Evolutionary conservation across 2,113 vertebrate genomes (phyloP).

Genomic region (Ibidorhyncha struthersii): DNA sequence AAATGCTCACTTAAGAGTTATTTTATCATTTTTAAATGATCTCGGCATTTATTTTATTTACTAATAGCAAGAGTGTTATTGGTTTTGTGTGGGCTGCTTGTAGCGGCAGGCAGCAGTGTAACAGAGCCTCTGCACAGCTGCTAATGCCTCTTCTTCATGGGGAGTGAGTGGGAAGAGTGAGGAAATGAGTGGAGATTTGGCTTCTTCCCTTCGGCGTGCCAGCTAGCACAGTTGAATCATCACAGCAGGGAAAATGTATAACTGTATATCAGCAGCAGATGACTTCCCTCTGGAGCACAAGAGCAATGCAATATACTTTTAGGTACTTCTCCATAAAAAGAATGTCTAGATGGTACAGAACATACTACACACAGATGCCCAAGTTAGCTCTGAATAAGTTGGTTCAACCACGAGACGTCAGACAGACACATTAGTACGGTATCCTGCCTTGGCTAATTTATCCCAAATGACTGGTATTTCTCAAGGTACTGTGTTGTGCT

Average conservation of each 20-base stretch:
- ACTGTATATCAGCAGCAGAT: conserved; percentile 4
- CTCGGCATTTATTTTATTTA: conserved; percentile 50
- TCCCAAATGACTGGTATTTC: background rate
- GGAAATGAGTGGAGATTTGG: conserved; percentile 43
- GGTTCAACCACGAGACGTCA: background rate
- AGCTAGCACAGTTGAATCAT: conserved; percentile 44
- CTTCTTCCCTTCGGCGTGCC: background rate
- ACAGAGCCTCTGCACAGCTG: conserved; percentile 31
- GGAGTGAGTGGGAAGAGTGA: conserved; percentile 45
- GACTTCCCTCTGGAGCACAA: background rate
- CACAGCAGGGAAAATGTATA: conserved; percentile 33
- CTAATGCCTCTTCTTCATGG: background rate
- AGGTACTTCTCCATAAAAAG: background rate
- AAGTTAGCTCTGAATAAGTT: background rate
- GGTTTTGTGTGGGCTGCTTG: conserved; percentile 22
- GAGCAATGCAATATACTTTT: background rate
- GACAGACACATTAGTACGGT: background rate
- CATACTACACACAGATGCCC: background rate
- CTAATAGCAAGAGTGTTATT: background rate
- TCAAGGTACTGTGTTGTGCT: background rate
- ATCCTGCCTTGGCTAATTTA: background rate
- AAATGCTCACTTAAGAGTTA: conserved; percentile 12
- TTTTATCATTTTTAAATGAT: conserved; percentile 33
- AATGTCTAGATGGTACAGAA: background rate
- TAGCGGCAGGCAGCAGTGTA: background rate